A percentile compares a stretch with the other conserved stretches of the same genome.
Evolutionary conservation across 2,888 invertebrate genomes (phyloP).

Genomic region (Lydus trimaculatus): DNA sequence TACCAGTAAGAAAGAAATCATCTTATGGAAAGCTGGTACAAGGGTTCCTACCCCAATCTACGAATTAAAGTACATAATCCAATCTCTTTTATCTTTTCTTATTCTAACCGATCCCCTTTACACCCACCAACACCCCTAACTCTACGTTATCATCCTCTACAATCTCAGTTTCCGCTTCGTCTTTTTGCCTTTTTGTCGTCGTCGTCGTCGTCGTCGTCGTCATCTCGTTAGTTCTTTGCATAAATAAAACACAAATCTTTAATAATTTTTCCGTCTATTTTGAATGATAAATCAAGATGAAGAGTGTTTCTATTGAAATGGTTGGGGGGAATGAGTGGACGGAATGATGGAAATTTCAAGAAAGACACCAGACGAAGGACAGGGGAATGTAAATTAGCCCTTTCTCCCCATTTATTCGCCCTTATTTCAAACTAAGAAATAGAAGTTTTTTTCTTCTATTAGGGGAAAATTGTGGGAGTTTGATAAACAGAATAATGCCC

Average conservation of each 20-base stretch:
- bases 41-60: slow-evolving; percentile 16
- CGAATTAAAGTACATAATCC: slow-evolving; percentile 54
- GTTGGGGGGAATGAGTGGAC: neutral
- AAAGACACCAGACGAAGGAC: slow-evolving; percentile 42
- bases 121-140: slow-evolving; percentile 12
- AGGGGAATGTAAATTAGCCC: slow-evolving; percentile 59
- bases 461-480: too few species aligned
- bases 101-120: slow-evolving; percentile 18
- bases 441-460: slow-evolving; percentile 43
- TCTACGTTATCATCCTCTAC: neutral
- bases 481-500: neutral
- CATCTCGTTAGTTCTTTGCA: slow-evolving; percentile 12
- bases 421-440: slow-evolving; percentile 50
- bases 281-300: slow-evolving; percentile 25
- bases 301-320: neutral
- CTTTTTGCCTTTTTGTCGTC: neutral
- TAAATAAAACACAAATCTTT: slow-evolving; percentile 14
- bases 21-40: neutral
- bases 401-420: slow-evolving; percentile 57
- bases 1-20: neutral
- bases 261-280: slow-evolving; percentile 26
- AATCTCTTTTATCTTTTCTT: slow-evolving; percentile 42
- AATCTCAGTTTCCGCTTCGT: neutral
- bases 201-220: slow-evolving; percentile 5
- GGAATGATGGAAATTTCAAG: neutral